These are phyloP conservation scores for Eumeta japonica DNA, from an alignment of 1,140 invertebrate species.

Conservation along the genomic window DNA sequence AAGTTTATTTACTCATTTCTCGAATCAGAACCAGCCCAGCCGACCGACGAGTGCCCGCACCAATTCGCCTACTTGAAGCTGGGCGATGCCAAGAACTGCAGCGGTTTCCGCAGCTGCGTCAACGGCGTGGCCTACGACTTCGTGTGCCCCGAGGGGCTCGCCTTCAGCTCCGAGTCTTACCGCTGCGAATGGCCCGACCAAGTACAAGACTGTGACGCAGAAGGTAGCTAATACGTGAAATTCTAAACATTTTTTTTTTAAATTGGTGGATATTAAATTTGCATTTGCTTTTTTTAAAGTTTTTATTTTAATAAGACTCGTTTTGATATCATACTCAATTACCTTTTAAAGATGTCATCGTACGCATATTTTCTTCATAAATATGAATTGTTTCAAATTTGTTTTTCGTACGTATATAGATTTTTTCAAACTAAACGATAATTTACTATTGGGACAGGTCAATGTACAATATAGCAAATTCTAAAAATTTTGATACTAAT, in stretches of 20 bases:
- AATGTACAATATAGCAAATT: no score
- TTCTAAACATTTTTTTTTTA: neutral
- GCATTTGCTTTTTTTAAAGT: neutral
- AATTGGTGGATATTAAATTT: neutral
- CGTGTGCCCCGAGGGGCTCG: constrained; percentile 80
- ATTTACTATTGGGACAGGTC: no score
- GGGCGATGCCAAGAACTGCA: constrained; percentile 68
- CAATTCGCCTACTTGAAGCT: constrained; percentile 82
- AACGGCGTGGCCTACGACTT: constrained; percentile 66
- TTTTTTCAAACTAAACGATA: no score
- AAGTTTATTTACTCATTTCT: constrained; percentile 2
- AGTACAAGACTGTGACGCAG: constrained; percentile 72
- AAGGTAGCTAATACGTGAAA: constrained; percentile 56
- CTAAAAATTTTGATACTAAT: no score
- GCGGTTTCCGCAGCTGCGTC: constrained; percentile 82
- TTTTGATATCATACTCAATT: neutral
- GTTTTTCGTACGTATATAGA: no score
- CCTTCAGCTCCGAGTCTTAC: constrained; percentile 75
- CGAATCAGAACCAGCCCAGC: constrained; percentile 49
- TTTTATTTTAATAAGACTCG: constrained; percentile 1
- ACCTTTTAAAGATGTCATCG: neutral
- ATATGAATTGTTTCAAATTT: no score
- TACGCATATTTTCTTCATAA: neutral
- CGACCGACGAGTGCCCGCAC: constrained; percentile 79
- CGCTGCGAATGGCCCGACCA: constrained; percentile 87